Base-by-base conservation (phyloP, 2,113 vertebrate genomes). In the Zootoca vivipara region DNA sequence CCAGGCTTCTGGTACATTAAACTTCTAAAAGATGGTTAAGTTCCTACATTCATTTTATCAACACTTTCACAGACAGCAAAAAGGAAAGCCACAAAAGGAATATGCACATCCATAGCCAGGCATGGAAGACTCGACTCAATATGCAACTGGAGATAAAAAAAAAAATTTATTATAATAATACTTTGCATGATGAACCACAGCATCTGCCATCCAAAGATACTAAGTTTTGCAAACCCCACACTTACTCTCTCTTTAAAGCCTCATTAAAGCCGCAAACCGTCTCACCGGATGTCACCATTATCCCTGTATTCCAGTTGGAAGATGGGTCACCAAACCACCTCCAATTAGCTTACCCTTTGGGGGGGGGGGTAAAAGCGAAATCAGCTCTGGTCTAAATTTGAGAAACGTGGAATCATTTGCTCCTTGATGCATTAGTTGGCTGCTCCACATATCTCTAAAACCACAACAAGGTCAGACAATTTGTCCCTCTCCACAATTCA, bases 1-100 rank as follows among this genome's bases (percentile, higher is more conserved):
- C 84, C 92, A 92, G 92, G 87, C 89, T 95, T 92, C 95, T 89
- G 93, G 91, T 95, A 96, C 93, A 95, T 95, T 95, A 95, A 95
- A 95, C 95, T 95, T 95, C 94, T 95, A 96, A 95, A 91, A 83
- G 90, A 52, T 67, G 93, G 89, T 92, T 91, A 94, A 93, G 92
- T 92, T 91, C 89, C 89, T 85, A 85, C 90, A 93, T 96, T 96
- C 90, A 87, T 93, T 94, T 95, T 92, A 94, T 93, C 93, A 93
- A 90, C 89, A 86, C 86, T 83, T 90, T 93, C 75, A 67, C 88
- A 95, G 94, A 86, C 93, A 95, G 90, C 74, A 92, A 92, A 62
- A 92, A 94, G 84, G 91, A 95, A 95, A 94, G 89, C 77, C 82
- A 94, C 82, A 94, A 95, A 94, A 78, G n/a, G 77, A 89, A 85